A percentile compares a stretch with the other conserved stretches of the same genome.
Conservation (phyloP, 2,888 invertebrate genomes). For the Exephanes ischioxanthus region DNA sequence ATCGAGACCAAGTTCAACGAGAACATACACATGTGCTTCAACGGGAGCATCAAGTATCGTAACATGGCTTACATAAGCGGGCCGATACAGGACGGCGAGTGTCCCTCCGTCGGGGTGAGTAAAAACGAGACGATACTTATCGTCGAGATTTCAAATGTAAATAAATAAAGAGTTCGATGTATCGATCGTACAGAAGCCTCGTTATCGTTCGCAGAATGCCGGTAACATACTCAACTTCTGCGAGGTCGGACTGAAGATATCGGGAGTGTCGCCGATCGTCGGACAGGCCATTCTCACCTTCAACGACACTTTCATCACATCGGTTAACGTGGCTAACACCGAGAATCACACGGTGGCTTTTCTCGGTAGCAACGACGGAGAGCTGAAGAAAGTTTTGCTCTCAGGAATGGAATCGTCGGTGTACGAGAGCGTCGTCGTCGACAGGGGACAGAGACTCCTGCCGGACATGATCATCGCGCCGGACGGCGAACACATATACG, state of each 20-base stretch:
- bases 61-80: constrained; percentile 97
- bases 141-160: constrained; percentile 17
- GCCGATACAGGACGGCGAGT: constrained; percentile 95
- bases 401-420: constrained; percentile 91
- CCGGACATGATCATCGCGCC: constrained; percentile 95
- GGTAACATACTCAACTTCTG: constrained; percentile 97
- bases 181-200: constrained; percentile 69
- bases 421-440: constrained; percentile 94
- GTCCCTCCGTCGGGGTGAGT: constrained; percentile 93
- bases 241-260: constrained; percentile 96
- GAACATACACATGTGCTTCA: constrained; percentile 99
- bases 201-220: constrained; percentile 87
- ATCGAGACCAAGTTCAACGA: constrained; percentile 97
- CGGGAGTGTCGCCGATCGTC: constrained; percentile 94
- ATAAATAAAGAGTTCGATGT: neutral
- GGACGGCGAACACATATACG: constrained; percentile 93
- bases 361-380: constrained; percentile 94
- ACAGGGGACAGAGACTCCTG: constrained; percentile 91
- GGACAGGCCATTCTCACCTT: constrained; percentile 92
- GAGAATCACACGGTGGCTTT: constrained; percentile 97
- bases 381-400: constrained; percentile 93
- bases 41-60: constrained; percentile 96
- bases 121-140: constrained; percentile 59
- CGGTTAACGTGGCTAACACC: constrained; percentile 94
- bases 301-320: constrained; percentile 92